phyloP scores from a whole-genome alignment of 2,888 invertebrate genomes.

The Deroplatys truncata region DNA sequence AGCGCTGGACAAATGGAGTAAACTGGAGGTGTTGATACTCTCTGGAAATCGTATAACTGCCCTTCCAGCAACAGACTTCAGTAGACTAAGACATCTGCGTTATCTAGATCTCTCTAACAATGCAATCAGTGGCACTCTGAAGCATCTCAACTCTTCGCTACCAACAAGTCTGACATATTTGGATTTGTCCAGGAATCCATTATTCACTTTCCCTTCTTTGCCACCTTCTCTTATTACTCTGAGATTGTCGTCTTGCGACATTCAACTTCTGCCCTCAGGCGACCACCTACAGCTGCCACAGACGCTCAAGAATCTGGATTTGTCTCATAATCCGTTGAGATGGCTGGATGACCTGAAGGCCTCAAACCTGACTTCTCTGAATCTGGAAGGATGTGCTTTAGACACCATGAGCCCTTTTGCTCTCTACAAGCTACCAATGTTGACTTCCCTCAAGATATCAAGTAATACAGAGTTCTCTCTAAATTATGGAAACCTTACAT shows the following conservation, averaged over 20 bases:
- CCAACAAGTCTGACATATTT: neutral
- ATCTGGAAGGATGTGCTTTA: slow-evolving; percentile 14
- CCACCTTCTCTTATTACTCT: neutral
- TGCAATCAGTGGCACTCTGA: neutral
- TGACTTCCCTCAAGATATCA: slow-evolving; percentile 1
- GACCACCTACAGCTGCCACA: neutral
- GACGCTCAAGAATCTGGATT: slow-evolving; percentile 12
- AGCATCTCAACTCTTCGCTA: neutral
- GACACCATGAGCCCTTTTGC: slow-evolving; percentile 13
- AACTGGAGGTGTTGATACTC: neutral
- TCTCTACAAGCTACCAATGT: slow-evolving; percentile 1
- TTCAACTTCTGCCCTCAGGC: neutral
- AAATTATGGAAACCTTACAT: neutral
- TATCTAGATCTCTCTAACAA: slow-evolving; percentile 17
- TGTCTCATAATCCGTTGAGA: slow-evolving; percentile 18
- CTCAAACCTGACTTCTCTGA: neutral
- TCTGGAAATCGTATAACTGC: neutral
- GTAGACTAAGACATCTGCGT: neutral
- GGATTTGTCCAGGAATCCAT: neutral
- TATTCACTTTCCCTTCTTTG: neutral
- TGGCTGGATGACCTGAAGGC: slow-evolving; percentile 14
- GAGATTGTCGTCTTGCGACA: neutral
- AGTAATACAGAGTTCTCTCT: slow-evolving; percentile 5
- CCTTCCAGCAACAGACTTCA: neutral
- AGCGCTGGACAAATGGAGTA: neutral